phyloP scores from a whole-genome alignment of 2,888 invertebrate genomes.

The Lagria hirta region DNA sequence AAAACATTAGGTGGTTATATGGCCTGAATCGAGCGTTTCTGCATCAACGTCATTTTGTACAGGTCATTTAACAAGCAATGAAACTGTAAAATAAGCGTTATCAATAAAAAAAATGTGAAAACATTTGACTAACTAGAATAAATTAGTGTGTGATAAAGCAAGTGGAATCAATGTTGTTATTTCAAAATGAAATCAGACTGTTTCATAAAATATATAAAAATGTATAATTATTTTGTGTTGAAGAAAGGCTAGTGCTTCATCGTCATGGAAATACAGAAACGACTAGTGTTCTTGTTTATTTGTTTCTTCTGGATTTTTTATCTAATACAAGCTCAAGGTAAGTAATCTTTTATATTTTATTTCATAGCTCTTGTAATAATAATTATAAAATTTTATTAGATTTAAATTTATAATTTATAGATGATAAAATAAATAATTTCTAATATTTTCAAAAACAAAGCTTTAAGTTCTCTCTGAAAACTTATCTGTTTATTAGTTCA shows the following conservation, averaged over 20 bases:
- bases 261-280: conserved; percentile 46
- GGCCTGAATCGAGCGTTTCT: conserved; percentile 31
- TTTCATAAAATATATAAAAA: too few species aligned
- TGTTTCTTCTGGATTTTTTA: conserved; percentile 36
- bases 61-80: conserved; percentile 5
- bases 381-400: too few species aligned
- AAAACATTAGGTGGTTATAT: conserved; percentile 36
- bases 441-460: too few species aligned
- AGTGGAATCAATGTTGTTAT: conserved; percentile 15
- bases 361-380: too few species aligned
- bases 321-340: conserved; percentile 42
- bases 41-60: conserved; percentile 38
- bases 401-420: too few species aligned
- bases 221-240: conserved; percentile 28
- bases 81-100: conserved; percentile 18
- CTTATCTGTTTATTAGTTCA: too few species aligned
- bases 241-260: conserved; percentile 39
- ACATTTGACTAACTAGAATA: too few species aligned
- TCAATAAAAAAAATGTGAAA: conserved; percentile 4
- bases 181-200: conserved; percentile 18
- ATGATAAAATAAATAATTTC: too few species aligned
- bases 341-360: conserved; percentile 31
- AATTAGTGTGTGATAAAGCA: too few species aligned
- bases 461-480: too few species aligned
- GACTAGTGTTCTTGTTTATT: conserved; percentile 42